phyloP scores from a whole-genome alignment of 2,113 vertebrate species.

The Hepsetus odoe region DNA sequence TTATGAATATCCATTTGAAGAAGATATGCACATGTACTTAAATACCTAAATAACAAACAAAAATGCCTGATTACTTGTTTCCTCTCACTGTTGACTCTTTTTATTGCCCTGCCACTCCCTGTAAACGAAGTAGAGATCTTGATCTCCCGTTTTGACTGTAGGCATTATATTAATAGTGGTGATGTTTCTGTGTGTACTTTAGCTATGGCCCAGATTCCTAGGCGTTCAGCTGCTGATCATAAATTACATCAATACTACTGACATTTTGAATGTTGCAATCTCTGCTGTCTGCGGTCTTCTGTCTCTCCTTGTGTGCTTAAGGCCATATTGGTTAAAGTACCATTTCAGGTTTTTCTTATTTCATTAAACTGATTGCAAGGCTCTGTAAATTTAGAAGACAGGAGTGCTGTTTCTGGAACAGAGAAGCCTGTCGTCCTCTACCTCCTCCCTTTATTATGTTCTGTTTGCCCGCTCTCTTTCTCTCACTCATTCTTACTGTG shows the following conservation, averaged over 20 bases:
- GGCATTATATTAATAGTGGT: neutral
- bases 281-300: slow-evolving; percentile 35
- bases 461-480: neutral
- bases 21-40: too few species aligned
- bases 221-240: slow-evolving; percentile 26
- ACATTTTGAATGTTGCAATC: neutral
- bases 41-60: too few species aligned
- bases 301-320: neutral
- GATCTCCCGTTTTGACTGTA: neutral
- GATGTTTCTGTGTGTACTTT: neutral
- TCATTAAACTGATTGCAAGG: neutral
- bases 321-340: neutral
- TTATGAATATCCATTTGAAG: too few species aligned
- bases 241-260: slow-evolving; percentile 15
- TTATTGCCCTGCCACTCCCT: too few species aligned
- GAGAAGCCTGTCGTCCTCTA: slow-evolving; percentile 51
- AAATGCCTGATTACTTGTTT: too few species aligned
- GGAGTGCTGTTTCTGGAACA: slow-evolving; percentile 13
- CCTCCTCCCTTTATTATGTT: neutral
- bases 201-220: slow-evolving; percentile 21
- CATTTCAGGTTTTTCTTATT: neutral
- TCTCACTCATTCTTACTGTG: neutral
- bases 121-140: neutral
- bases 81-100: too few species aligned
- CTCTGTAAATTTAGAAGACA: neutral